Evolutionary conservation across 2,888 invertebrate genomes (phyloP), one percentile per base, ranked within the genome.

Genomic region (Stomorhina lunata): DNA sequence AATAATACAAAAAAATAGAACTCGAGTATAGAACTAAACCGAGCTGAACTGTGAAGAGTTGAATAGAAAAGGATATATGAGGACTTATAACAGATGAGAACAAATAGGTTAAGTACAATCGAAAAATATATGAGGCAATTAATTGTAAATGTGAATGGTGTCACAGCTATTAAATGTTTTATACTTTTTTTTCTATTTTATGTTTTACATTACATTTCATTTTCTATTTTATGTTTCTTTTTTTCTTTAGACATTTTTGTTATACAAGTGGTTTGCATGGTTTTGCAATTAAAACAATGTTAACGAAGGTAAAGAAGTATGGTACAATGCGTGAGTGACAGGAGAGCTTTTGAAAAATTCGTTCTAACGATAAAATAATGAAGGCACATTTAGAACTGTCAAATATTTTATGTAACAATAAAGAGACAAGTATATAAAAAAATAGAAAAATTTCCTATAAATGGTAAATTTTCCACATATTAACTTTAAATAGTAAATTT

Each of bases 111-210:
- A 69, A 80, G 75, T 69, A 69, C 68, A 80, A 80, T 75, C 75
- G 55, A 63, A 80, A 80, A 80, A 63, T 80, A 69, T 80, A 80
- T 75, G 69, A 80, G 75, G 68, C 80, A 75, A 80, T 80, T 80
- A 75, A 80, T 75, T 68, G 68, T 72, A 50, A 48, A 72, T 72
- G 66, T 59, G 66, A 77, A 45, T 77, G 76, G 68, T 77, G 76
- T 68, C 76, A 77, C 76, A 61, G 59, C 68, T 77, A 77, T 68
- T 68, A 77, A 40, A 75, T 77, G 59, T 25, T 73, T 40, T 61
- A 61, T 61, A 53, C 55, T 63, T 43, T 73, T 73, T 63, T 17
- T 29, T 50, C 22, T 22, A 12, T 55, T 69, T 25, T 59, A 63
- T 78, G 43, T 71, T 32, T 43, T 63, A 63, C 29, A 69, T 45